Evolutionary conservation across 2,888 invertebrate species (phyloP).

Genomic region (Hydrotaea diabolus): DNA sequence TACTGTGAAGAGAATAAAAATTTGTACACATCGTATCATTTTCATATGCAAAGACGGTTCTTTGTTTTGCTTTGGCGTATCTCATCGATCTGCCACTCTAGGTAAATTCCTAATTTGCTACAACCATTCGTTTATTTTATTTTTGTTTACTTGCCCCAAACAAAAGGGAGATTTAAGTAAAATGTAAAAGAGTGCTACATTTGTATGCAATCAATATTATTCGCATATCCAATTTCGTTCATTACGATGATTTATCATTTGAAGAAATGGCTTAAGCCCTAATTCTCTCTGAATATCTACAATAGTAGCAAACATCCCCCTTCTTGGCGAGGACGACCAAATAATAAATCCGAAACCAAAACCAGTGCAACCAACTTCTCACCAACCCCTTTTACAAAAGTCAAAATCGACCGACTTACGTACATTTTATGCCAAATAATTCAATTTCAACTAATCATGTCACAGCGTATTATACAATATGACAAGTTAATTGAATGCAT

Average conservation of each 20-base stretch:
- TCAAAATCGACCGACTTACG: not conserved
- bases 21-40: no score
- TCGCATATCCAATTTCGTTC: slow-evolving; percentile 24
- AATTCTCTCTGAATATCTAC: slow-evolving; percentile 35
- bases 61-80: no score
- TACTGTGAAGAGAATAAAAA: no score
- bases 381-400: not conserved
- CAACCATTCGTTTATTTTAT: no score
- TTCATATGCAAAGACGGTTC: no score
- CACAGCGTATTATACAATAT: slow-evolving; percentile 44
- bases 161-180: not conserved
- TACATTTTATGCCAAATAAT: not conserved
- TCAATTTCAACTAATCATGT: slow-evolving; percentile 51
- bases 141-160: no score
- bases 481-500: slow-evolving; percentile 56
- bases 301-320: not conserved
- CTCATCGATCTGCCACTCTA: no score
- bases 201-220: slow-evolving; percentile 50
- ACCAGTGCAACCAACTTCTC: not conserved
- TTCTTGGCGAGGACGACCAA: not conserved
- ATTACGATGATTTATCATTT: slow-evolving; percentile 57
- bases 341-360: not conserved
- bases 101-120: no score
- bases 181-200: slow-evolving; percentile 30
- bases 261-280: slow-evolving; percentile 58